Conservation (phyloP, 2,888 invertebrate genomes). For the Parascotia fuliginaria region DNA sequence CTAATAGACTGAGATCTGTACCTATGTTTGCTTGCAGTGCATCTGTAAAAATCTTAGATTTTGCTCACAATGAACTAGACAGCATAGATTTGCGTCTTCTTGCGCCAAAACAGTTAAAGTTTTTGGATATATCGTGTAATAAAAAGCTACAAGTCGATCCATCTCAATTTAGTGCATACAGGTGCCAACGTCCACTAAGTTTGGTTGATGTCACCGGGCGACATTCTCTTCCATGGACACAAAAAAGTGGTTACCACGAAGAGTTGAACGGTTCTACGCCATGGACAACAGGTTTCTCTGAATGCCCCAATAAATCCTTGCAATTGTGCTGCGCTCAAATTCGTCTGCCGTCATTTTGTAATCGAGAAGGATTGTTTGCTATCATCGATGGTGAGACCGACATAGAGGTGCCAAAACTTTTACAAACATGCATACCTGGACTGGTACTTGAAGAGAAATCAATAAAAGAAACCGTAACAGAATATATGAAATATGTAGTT, state of each 20-base stretch:
- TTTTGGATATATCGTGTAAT: constrained; percentile 94
- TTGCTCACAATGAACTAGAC: constrained; percentile 94
- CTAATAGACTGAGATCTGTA: constrained; percentile 90
- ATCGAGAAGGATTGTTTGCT: constrained; percentile 92
- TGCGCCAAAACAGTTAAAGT: constrained; percentile 93
- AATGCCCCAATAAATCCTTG: constrained; percentile 91
- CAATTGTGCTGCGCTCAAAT: constrained; percentile 92
- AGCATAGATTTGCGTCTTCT: constrained; percentile 91
- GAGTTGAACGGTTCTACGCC: constrained; percentile 87
- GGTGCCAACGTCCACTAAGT: constrained; percentile 92
- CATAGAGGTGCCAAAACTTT: constrained; percentile 88
- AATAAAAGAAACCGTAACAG: constrained; percentile 91
- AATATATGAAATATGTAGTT: constrained; percentile 94
- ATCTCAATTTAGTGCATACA: constrained; percentile 91
- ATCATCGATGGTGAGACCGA: constrained; percentile 93
- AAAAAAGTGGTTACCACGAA: constrained; percentile 80
- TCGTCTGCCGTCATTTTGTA: constrained; percentile 91
- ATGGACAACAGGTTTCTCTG: constrained; percentile 94
- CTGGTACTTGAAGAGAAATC: constrained; percentile 92
- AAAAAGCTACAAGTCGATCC: constrained; percentile 93
- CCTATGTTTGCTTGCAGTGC: constrained; percentile 91
- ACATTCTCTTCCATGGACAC: constrained; percentile 88
- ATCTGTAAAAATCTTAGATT: constrained; percentile 91
- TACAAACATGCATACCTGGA: constrained; percentile 92
- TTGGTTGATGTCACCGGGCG: constrained; percentile 94